Evolutionary conservation across 35 echinoderm and acorn worm species (phyloP), one percentile per base, ranked within the genome.

Genomic region (Lytechinus pictus): DNA sequence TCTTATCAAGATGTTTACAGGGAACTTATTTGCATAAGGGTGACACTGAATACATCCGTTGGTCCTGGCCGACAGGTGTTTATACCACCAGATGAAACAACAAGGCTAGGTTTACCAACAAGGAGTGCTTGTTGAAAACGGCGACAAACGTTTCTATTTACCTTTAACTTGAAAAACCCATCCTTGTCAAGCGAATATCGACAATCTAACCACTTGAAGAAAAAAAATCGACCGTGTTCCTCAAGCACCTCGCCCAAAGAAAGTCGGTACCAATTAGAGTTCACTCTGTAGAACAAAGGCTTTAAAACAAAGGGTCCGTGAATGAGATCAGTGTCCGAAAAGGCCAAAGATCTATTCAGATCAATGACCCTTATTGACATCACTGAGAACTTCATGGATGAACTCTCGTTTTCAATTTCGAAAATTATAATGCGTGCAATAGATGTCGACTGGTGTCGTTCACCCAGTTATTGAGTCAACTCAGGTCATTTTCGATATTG

Each of bases 101-200:
- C n/a, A 79, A 79, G 66, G 66, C 21, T 79, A 79, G 66, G 66
- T 79, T 79, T 79, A 79, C 66, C 19, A 79, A 79, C 66, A 79
- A 79, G 66, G 66, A 24, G 66, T 79, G 66, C 16, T 12, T 79
- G 66, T 79, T 79, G 66, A 79, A 79, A n/a, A 24, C 16, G 16
- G 66, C 7, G 66, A 79, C 66, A 79, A 79, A 79, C 66, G 66
- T 79, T 79, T 79, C 66, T 79, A 79, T 79, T 79, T 79, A 79
- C 66, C 66, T 79, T 79, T 79, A 79, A 79, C 66, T 24, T n/a
- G 66, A 79, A 79, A 79, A 79, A 16, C 66, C 61, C 66, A 79
- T 79, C 66, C 16, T 79, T 79, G 66, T 24, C 66, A 79, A 24
- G 6, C 66, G 66, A 79, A 79, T 79, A 79, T 79, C 66, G 66